Conservation (phyloP, 2,113 vertebrate species). For the Platanista minor region DNA sequence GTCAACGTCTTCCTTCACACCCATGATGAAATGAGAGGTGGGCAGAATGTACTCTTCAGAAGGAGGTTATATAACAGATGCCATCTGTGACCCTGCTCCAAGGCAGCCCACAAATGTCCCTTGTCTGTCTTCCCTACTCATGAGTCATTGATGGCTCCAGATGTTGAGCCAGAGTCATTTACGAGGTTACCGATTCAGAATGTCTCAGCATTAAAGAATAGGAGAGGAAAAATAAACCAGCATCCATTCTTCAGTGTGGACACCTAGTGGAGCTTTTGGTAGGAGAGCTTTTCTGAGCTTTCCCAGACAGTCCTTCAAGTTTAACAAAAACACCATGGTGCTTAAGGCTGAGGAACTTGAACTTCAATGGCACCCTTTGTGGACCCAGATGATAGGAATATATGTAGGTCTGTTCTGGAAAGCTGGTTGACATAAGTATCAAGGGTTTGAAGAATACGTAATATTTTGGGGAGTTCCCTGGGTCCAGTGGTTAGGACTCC, state of each 20-base stretch:
- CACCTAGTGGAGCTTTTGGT: neutral
- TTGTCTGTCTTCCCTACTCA: neutral
- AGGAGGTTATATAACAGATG: neutral
- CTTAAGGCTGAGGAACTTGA: neutral
- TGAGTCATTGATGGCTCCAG: constrained; percentile 1
- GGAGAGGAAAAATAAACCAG: neutral
- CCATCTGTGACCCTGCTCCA: constrained; percentile 47
- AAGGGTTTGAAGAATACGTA: neutral
- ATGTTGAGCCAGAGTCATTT: constrained; percentile 52
- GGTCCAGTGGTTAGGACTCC: neutral
- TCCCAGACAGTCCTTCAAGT: neutral
- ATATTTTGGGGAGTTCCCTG: neutral
- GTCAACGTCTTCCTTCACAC: neutral
- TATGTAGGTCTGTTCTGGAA: neutral
- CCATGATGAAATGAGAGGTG: neutral
- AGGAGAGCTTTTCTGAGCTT: neutral
- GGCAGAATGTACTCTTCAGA: neutral
- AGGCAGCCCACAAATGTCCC: neutral
- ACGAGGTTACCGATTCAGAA: neutral
- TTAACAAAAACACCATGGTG: neutral
- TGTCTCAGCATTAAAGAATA: neutral
- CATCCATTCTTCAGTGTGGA: neutral
- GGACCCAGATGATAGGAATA: too few species aligned
- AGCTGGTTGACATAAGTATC: neutral
- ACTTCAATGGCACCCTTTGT: accelerated